Evolutionary conservation across 2,888 invertebrate species (phyloP).

Genomic region (Harpagoxenus sublaevis): DNA sequence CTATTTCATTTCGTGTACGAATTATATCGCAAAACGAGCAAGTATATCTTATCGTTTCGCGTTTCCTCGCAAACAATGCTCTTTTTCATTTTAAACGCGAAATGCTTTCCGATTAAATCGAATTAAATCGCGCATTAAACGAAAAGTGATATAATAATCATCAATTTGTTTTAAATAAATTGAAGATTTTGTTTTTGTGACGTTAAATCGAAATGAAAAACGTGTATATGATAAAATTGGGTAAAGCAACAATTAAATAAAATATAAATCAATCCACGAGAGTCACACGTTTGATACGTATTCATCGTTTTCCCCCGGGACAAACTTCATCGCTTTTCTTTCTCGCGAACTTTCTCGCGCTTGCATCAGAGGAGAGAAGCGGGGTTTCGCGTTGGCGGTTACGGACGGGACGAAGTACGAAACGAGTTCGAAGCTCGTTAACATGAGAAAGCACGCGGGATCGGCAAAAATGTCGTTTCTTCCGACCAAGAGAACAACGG

Average conservation of each 20-base stretch:
- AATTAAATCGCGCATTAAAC: conserved; percentile 10
- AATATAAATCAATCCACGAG: conserved; percentile 23
- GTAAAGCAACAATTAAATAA: conserved; percentile 21
- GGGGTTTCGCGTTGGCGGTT: conserved; percentile 24
- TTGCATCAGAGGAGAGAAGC: background rate
- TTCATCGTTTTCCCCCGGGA: conserved; percentile 23
- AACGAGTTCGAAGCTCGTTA: conserved; percentile 66
- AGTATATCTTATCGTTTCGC: conserved; percentile 36
- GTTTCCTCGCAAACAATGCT: conserved; percentile 13
- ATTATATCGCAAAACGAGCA: conserved; percentile 45
- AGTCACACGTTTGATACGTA: conserved; percentile 20
- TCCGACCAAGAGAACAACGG: conserved; percentile 61
- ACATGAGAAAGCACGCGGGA: conserved; percentile 67
- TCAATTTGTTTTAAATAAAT: conserved; percentile 18
- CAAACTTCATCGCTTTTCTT: conserved; percentile 48
- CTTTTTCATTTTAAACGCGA: conserved; percentile 26
- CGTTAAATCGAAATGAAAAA: conserved; percentile 12
- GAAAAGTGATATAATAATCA: conserved; percentile 1
- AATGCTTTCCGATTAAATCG: conserved; percentile 26
- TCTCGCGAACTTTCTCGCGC: conserved; percentile 46
- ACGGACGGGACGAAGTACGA: conserved; percentile 42
- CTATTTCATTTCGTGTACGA: conserved; percentile 53
- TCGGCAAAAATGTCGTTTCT: conserved; percentile 69
- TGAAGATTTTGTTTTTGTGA: background rate
- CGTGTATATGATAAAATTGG: conserved; percentile 3